Percentiles rank a stretch among this genome's conserved stretches.
Conservation (phyloP, 2,797 vertebrate species). For the Tympanoctomys barrerae region DNA sequence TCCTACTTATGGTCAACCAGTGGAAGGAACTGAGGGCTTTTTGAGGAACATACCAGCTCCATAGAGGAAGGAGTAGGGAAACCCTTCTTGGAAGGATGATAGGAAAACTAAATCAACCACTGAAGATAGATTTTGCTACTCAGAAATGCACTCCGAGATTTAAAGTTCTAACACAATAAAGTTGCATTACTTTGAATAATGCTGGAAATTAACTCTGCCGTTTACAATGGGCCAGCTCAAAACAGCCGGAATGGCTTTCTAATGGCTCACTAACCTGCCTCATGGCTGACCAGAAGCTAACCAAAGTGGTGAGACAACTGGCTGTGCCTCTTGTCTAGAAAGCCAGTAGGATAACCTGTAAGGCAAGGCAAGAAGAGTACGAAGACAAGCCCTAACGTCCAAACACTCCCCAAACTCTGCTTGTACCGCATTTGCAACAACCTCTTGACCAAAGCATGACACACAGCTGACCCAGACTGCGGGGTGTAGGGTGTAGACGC, state of each 20-base stretch:
- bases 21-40: background rate
- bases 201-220: background rate
- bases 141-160: conserved; percentile 9
- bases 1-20: background rate
- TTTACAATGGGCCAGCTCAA: background rate
- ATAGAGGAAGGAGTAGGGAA: background rate
- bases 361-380: background rate
- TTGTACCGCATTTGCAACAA: background rate
- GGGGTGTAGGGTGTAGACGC: background rate
- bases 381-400: background rate
- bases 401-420: background rate
- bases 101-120: background rate
- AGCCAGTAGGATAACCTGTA: background rate
- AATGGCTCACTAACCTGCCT: background rate
- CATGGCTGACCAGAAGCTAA: background rate
- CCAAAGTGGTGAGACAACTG: background rate
- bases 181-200: background rate
- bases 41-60: background rate
- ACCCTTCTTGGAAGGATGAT: background rate
- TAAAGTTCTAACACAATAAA: conserved; percentile 15
- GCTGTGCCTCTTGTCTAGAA: background rate
- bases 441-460: background rate
- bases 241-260: background rate
- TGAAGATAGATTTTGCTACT: background rate
- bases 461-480: background rate